A percentile compares a stretch with the other conserved stretches of the same genome.
These are phyloP conservation scores for Cerastis leucographa DNA, from an alignment of 2,888 invertebrate species.

Conservation along the genomic window DNA sequence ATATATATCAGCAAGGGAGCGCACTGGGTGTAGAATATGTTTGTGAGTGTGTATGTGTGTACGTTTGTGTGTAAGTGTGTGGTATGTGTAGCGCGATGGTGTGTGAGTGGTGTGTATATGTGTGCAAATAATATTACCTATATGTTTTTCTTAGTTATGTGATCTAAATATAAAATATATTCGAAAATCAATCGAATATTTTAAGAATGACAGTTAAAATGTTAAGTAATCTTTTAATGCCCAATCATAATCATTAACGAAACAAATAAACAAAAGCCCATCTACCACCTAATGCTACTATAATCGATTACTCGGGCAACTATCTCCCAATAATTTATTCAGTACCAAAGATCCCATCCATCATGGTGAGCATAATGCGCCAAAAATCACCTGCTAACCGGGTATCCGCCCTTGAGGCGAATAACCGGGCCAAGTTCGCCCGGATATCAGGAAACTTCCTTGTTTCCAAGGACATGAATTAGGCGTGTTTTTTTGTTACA, in stretches of 20 bases:
- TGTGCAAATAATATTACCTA: too few relatives aligned
- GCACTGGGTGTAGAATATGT: too few relatives aligned
- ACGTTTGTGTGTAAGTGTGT: too few relatives aligned
- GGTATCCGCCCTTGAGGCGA: slow-evolving; percentile 55
- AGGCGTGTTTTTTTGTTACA: background rate
- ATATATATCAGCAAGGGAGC: too few relatives aligned
- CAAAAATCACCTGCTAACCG: slow-evolving; percentile 51
- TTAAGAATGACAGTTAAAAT: background rate
- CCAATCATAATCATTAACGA: background rate
- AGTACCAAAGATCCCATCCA: slow-evolving; percentile 33
- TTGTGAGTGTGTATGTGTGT: too few relatives aligned
- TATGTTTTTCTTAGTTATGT: too few relatives aligned
- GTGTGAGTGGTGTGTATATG: too few relatives aligned
- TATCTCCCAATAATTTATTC: slow-evolving; percentile 48
- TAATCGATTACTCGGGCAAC: slow-evolving; percentile 20
- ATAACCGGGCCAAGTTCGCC: slow-evolving; percentile 67
- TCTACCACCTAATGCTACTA: background rate
- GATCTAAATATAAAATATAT: too few relatives aligned
- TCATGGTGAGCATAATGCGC: slow-evolving; percentile 38
- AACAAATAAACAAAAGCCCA: background rate
- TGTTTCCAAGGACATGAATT: slow-evolving; percentile 52
- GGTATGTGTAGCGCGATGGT: too few relatives aligned
- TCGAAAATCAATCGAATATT: background rate
- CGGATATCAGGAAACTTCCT: slow-evolving; percentile 59
- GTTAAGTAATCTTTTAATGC: background rate